Evolutionary conservation across 1,140 invertebrate genomes (phyloP).

Genomic region (Adoxophyes honmai): DNA sequence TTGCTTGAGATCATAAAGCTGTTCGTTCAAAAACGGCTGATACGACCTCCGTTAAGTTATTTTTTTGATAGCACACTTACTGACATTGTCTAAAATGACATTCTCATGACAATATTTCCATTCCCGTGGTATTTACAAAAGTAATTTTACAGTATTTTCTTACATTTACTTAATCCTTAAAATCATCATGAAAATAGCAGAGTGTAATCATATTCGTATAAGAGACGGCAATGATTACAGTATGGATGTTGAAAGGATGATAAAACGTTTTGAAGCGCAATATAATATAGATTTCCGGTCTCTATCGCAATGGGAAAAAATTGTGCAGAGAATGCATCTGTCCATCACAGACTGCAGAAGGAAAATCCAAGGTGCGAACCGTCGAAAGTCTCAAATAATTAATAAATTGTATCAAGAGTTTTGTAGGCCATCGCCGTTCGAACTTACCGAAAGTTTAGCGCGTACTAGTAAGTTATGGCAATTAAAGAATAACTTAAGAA

Average conservation of each 20-base stretch:
- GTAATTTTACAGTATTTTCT: no score
- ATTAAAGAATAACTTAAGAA: slow-evolving; percentile 23
- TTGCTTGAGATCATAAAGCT: no score
- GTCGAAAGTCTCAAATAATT: slow-evolving; percentile 44
- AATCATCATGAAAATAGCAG: slow-evolving; percentile 24
- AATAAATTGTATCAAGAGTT: slow-evolving; percentile 46
- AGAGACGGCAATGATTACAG: slow-evolving; percentile 32
- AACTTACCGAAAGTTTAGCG: slow-evolving; percentile 40
- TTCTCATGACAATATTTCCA: no score
- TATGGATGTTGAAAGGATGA: slow-evolving; percentile 38
- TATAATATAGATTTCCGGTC: slow-evolving; percentile 46
- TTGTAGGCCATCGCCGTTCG: slow-evolving; percentile 49
- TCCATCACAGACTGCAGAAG: slow-evolving; percentile 34
- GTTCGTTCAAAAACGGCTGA: no score
- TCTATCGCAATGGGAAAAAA: slow-evolving; percentile 45
- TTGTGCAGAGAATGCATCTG: slow-evolving; percentile 38
- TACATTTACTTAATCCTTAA: background rate
- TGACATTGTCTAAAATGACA: no score
- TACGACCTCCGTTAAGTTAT: no score
- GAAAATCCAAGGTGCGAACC: slow-evolving; percentile 36
- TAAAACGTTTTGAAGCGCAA: slow-evolving; percentile 46
- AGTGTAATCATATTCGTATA: slow-evolving; percentile 44
- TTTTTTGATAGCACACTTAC: no score
- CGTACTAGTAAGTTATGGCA: slow-evolving; percentile 47
- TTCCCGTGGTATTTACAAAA: no score